Percentiles rank a stretch among this genome's conserved stretches.
phyloP scores from a whole-genome alignment of 2,113 vertebrate genomes.

The Lampris incognitus region DNA sequence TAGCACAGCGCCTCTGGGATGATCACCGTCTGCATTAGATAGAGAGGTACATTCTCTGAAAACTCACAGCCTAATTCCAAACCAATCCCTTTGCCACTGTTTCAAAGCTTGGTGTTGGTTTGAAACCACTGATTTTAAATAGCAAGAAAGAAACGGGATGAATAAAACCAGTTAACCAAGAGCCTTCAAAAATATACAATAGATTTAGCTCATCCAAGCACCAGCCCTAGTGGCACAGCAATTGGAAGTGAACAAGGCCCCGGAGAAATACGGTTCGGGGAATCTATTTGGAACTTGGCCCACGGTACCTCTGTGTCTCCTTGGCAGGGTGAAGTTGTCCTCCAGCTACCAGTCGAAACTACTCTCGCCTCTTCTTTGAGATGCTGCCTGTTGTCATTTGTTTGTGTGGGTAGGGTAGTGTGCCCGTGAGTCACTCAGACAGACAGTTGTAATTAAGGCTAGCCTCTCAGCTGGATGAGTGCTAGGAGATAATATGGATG shows the following conservation, averaged over 20 bases:
- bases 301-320: constrained; percentile 66
- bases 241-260: constrained; percentile 66
- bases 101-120: constrained; percentile 54
- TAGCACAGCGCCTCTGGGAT: constrained; percentile 52
- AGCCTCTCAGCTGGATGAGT: constrained; percentile 68
- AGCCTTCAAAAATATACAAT: constrained; percentile 43
- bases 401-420: constrained; percentile 63
- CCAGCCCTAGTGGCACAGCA: constrained; percentile 24
- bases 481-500: constrained; percentile 69
- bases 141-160: constrained; percentile 19
- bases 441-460: constrained; percentile 75
- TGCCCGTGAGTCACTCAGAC: constrained; percentile 69
- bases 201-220: constrained; percentile 48
- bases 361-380: constrained; percentile 63
- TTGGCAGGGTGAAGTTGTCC: constrained; percentile 63
- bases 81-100: constrained; percentile 26
- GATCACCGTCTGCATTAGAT: constrained; percentile 54
- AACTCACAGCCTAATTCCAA: constrained; percentile 46
- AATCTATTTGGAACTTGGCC: constrained; percentile 63
- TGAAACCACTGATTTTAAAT: constrained; percentile 50
- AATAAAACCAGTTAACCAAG: constrained; percentile 48
- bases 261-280: constrained; percentile 46
- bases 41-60: constrained; percentile 41
- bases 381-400: constrained; percentile 62
- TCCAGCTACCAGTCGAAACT: constrained; percentile 52